A percentile compares a stretch with the other conserved stretches of the same genome.
Evolutionary conservation across 2,888 invertebrate species (phyloP).

Genomic region (Lasioglossum calceatum): DNA sequence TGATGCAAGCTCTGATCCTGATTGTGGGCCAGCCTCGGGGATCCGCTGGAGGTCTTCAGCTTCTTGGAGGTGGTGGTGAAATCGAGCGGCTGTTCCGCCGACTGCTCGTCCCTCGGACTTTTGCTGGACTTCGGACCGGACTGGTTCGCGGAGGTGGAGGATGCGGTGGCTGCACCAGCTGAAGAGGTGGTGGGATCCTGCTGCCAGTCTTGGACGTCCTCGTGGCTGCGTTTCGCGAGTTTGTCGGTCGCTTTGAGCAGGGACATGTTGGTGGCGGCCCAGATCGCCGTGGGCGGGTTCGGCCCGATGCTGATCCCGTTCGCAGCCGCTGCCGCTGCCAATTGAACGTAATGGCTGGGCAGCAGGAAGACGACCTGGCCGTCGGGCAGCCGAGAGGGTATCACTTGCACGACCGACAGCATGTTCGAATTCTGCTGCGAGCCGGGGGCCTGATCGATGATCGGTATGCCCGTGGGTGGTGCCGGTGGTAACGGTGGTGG

Average conservation of each 20-base stretch:
- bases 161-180: conserved; percentile 22
- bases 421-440: conserved; percentile 81
- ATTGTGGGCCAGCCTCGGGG: conserved; percentile 17
- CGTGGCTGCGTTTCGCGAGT: conserved; percentile 80
- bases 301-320: conserved; percentile 83
- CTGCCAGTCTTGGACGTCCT: conserved; percentile 79
- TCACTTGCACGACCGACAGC: conserved; percentile 85
- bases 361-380: conserved; percentile 87
- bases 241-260: conserved; percentile 82
- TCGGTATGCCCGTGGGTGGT: conserved; percentile 60
- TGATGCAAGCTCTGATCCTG: conserved; percentile 45
- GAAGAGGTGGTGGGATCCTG: conserved; percentile 61
- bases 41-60: conserved; percentile 70
- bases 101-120: conserved; percentile 74
- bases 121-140: conserved; percentile 69
- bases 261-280: conserved; percentile 84
- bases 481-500: neutral
- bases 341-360: conserved; percentile 87
- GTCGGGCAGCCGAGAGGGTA: conserved; percentile 86
- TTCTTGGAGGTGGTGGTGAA: conserved; percentile 82
- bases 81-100: conserved; percentile 81
- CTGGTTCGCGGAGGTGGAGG: conserved; percentile 35
- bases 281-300: conserved; percentile 82
- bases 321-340: conserved; percentile 85
- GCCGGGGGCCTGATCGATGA: conserved; percentile 70